phyloP scores from a whole-genome alignment of 2,797 vertebrate genomes.

The Heterohyrax brucei region DNA sequence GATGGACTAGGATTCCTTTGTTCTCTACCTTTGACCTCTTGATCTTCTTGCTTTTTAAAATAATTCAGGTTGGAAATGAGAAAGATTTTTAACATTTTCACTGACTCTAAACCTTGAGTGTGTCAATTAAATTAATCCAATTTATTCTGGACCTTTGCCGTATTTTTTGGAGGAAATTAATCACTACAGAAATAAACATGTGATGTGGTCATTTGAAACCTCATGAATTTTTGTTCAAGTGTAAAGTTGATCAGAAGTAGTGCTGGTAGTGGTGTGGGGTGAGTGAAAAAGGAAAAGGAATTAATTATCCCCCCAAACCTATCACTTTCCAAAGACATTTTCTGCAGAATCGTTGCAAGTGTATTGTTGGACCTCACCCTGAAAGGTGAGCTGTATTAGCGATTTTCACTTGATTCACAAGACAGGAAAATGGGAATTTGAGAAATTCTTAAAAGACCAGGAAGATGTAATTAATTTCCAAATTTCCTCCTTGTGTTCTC shows the following conservation, averaged over 20 bases:
- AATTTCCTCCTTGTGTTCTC: not conserved
- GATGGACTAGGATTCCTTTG: not conserved
- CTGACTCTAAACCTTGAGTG: slow-evolving; percentile 50
- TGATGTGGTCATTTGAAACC: slow-evolving; percentile 68
- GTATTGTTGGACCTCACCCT: not conserved
- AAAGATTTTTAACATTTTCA: slow-evolving; percentile 61
- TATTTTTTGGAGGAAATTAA: slow-evolving; percentile 73
- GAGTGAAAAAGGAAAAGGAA: slow-evolving; percentile 55
- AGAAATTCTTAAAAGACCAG: slow-evolving; percentile 37
- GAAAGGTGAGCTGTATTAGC: slow-evolving; percentile 44
- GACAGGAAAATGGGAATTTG: slow-evolving; percentile 10
- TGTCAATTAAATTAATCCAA: slow-evolving; percentile 59
- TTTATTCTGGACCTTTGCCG: slow-evolving; percentile 68
- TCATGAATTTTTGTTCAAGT: slow-evolving; percentile 74
- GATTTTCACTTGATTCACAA: slow-evolving; percentile 49
- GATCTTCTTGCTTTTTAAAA: slow-evolving; percentile 69
- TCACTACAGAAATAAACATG: slow-evolving; percentile 71
- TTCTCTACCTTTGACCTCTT: not conserved
- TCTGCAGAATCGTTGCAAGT: slow-evolving; percentile 28
- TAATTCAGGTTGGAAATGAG: slow-evolving; percentile 38
- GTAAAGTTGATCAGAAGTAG: slow-evolving; percentile 69
- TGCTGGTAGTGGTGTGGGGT: slow-evolving; percentile 31
- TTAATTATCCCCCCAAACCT: slow-evolving; percentile 8
- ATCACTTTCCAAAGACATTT: slow-evolving; percentile 38
- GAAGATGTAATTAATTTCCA: slow-evolving; percentile 39